Base-by-base conservation (phyloP, 2,113 vertebrate genomes). In the Struthidea cinerea region DNA sequence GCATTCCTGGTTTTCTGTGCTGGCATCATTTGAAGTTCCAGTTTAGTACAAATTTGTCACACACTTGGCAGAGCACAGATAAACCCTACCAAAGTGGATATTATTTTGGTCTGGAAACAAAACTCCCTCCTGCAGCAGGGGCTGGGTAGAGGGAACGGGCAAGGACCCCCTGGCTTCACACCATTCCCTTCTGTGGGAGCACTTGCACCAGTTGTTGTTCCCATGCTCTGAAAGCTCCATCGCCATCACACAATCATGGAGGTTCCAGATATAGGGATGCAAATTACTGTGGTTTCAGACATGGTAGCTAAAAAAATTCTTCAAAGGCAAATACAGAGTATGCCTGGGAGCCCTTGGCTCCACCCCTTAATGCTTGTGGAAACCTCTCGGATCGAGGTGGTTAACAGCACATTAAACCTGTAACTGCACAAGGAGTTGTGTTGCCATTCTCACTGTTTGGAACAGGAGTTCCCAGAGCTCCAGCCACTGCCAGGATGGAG, bases 321-420 rank as follows among this genome's bases (percentile, higher is more conserved):
- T 89, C 3, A 2, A 37, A 91, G 78, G 75, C 82, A 80, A 83
- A 65, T 16, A 52, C 0, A 7, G 52, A 73, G n/a, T 2, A 39
- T 27, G 49, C 32, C 57, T n/a, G 53, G 26, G 61, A 28, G 6
- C n/a, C 42, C 64, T 20, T 13, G 27, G 61, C 35, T 68, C 11
- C 55, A 27, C 52, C 32, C 32, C 49, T 84, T 64, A 91, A 47
- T 1, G 20, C 41, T 3, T 32, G 44, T 56, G 50, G 77, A 87
- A 93, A 93, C 63, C 86, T 61, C 55, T 42, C 2, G 1, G 23
- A 44, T 27, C 42, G 52, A 87, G 65, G 50, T 33, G 49, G 39
- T 61, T 71, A 87, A 74, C 65, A 79, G 69, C 84, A 70, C 81
- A 19, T 84, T 49, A 79, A 70, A 65, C 33, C 75, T 65, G 60